Conservation (phyloP, 2,113 vertebrate genomes). For the Parotia lawesii region DNA sequence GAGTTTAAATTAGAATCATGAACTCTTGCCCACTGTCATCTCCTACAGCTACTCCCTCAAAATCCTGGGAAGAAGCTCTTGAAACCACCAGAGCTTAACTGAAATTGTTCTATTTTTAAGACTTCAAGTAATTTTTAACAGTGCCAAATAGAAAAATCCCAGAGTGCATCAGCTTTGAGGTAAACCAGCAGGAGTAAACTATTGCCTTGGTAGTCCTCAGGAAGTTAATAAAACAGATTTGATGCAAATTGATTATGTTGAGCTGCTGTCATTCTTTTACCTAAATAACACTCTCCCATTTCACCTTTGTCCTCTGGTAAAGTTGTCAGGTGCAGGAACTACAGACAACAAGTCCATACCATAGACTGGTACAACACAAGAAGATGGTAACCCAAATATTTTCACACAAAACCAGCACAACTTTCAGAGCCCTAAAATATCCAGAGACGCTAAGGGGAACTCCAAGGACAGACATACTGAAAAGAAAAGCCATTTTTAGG, state of each 20-base stretch:
- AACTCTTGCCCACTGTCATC: background rate
- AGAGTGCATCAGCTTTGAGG: background rate
- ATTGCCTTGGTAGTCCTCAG: background rate
- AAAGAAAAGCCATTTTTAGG: background rate
- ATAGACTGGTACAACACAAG: background rate
- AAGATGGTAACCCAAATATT: background rate
- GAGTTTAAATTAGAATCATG: background rate
- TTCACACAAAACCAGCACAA: accelerated
- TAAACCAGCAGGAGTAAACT: background rate
- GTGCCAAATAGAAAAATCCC: background rate
- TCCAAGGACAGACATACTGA: accelerated
- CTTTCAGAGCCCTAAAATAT: background rate
- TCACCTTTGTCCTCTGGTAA: background rate
- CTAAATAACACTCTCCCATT: background rate
- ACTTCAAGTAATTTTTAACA: background rate
- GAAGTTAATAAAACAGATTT: background rate
- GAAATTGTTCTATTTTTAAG: background rate
- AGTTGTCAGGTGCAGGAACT: background rate
- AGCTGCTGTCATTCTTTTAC: background rate
- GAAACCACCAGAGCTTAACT: background rate
- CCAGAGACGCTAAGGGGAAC: background rate
- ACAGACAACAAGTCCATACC: background rate
- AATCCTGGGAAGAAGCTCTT: background rate
- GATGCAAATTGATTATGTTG: background rate
- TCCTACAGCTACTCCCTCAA: background rate